Evolutionary conservation across 1,140 invertebrate species (phyloP), one percentile per base, ranked within the genome.

Genomic region (Bombus terrestris): DNA sequence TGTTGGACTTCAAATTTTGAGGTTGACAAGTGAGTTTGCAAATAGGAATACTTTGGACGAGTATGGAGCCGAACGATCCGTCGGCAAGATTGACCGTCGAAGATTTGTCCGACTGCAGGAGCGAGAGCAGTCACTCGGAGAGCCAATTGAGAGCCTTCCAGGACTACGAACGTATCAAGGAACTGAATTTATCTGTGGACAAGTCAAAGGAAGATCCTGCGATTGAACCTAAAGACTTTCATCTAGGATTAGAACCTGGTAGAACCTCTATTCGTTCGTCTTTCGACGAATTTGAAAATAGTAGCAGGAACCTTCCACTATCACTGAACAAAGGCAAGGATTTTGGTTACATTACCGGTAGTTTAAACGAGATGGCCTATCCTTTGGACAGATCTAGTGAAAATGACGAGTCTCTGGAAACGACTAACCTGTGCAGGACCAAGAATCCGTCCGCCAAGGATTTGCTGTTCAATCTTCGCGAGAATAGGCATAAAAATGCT

Each of bases 41-140:
- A 59, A 10, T 35, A 22, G 37, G 9, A n/a, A 13, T 13, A 37
- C 3, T 32, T 6, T 9, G 35, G 32, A 72, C 64, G 41, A 91
- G 76, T 62, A 95, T 95, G 94, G 93, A 95, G 80, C 83, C 91
- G n/a, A 91, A 76, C 62, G 92, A 94, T 66, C 90, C 93, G 79
- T 92, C 90, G 91, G 89, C 90, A 82, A 76, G 91, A 66, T 74
- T 90, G 18, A 92, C 90, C 12, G 90, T 89, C n/a, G 94, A 95
- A 3, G 94, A 95, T n/a, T 90, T 93, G 43, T 95, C 94, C 28
- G 94, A 94, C 62, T 93, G 92, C 53, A 94, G 94, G 82, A 93
- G 92, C 78, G 93, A 93, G 32, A 93, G 92, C 81, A 92, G 91
- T 10, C 87, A 91, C 59, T 87, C 90, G 9, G 92, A 91, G 41